Evolutionary conservation across 2,113 vertebrate species (phyloP).

Genomic region (Halcyon senegalensis): DNA sequence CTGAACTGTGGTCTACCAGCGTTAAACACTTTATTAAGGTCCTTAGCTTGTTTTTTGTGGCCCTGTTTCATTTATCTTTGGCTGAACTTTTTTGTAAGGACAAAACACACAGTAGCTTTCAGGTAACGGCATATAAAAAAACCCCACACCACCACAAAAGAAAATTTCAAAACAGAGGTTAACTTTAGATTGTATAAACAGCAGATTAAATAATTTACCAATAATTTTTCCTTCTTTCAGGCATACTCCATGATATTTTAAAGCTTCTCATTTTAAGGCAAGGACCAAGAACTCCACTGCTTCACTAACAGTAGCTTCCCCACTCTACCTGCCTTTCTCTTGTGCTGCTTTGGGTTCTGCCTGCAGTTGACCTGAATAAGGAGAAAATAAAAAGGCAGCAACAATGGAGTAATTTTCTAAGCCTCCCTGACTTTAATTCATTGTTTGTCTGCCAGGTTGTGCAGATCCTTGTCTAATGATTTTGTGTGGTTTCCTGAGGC

Average conservation of each 20-base stretch:
- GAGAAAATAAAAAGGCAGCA: background rate
- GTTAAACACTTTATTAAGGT: background rate
- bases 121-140: background rate
- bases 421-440: background rate
- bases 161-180: background rate
- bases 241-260: fast-evolving
- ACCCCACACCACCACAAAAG: background rate
- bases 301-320: background rate
- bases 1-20: background rate
- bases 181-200: background rate
- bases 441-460: background rate
- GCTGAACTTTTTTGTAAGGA: background rate
- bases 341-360: background rate
- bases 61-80: fast-evolving
- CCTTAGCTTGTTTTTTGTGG: background rate
- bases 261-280: background rate
- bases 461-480: background rate
- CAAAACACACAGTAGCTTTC: background rate
- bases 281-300: background rate
- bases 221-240: background rate
- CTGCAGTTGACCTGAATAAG: background rate
- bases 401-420: background rate
- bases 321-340: background rate
- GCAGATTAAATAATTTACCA: background rate
- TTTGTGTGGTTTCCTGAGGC: background rate